These are phyloP conservation scores for Saguinus imperator DNA, from an alignment of 2,113 vertebrate species.

Conservation along the genomic window DNA sequence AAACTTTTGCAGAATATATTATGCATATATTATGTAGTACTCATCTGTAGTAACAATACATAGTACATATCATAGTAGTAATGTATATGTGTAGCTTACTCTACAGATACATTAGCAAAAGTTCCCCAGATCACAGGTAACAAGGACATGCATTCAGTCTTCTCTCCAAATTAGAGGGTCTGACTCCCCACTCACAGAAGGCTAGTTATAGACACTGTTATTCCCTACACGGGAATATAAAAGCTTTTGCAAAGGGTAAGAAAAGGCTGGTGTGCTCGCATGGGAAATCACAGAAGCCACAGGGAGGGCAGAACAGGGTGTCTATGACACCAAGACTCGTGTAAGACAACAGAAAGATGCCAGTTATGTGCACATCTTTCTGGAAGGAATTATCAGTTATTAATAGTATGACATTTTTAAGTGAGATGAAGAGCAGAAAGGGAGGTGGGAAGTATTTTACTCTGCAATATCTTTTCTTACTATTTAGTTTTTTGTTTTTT, in stretches of 20 bases:
- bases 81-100: background rate
- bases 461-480: background rate
- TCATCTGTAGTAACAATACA: too few species aligned
- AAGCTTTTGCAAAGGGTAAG: background rate
- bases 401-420: background rate
- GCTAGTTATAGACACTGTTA: background rate
- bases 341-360: background rate
- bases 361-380: background rate
- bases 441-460: background rate
- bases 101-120: background rate
- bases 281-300: background rate
- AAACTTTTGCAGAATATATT: too few species aligned
- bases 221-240: background rate
- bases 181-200: background rate
- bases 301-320: background rate
- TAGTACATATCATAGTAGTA: too few species aligned
- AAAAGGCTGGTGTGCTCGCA: background rate
- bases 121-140: background rate
- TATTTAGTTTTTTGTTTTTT: background rate
- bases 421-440: background rate
- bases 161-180: background rate
- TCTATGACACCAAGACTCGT: background rate
- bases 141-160: background rate
- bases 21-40: too few species aligned
- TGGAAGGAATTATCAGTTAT: background rate